Percentiles rank a stretch among this genome's conserved stretches.
These are phyloP conservation scores for Fulmarus glacialis DNA, from an alignment of 2,113 vertebrate genomes.

Conservation along the genomic window DNA sequence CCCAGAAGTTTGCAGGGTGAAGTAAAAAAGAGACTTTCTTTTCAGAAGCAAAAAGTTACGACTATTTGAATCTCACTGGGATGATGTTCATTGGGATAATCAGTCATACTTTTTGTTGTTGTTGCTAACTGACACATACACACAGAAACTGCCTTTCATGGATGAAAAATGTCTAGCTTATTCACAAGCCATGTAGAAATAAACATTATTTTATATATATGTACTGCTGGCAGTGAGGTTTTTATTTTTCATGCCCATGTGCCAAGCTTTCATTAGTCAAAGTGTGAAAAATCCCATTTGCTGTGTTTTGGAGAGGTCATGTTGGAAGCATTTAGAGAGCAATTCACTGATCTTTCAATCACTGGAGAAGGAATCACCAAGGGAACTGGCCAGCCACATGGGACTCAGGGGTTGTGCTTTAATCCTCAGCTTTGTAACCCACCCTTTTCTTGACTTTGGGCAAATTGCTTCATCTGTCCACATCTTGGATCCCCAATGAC, in stretches of 20 bases:
- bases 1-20: not conserved
- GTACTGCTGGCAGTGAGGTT: conserved; percentile 15
- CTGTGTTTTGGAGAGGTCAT: conserved; percentile 16
- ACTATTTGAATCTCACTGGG: not conserved
- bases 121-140: conserved; percentile 24
- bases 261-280: conserved; percentile 65
- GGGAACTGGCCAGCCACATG: not conserved
- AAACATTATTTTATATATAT: conserved; percentile 50
- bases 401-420: not conserved
- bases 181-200: conserved; percentile 50
- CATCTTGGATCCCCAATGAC: conserved; percentile 4
- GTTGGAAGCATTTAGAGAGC: conserved; percentile 11
- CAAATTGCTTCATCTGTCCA: conserved; percentile 7
- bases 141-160: conserved; percentile 51
- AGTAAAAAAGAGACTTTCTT: not conserved
- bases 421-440: not conserved
- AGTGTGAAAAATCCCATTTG: conserved; percentile 64
- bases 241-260: conserved; percentile 42
- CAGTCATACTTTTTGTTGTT: conserved; percentile 23
- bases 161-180: conserved; percentile 64
- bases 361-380: not conserved
- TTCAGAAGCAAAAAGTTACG: not conserved
- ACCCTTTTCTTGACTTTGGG: not conserved
- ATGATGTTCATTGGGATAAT: conserved; percentile 3
- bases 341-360: not conserved